phyloP scores from a whole-genome alignment of 1,140 invertebrate genomes.

The Drosophila lini region DNA sequence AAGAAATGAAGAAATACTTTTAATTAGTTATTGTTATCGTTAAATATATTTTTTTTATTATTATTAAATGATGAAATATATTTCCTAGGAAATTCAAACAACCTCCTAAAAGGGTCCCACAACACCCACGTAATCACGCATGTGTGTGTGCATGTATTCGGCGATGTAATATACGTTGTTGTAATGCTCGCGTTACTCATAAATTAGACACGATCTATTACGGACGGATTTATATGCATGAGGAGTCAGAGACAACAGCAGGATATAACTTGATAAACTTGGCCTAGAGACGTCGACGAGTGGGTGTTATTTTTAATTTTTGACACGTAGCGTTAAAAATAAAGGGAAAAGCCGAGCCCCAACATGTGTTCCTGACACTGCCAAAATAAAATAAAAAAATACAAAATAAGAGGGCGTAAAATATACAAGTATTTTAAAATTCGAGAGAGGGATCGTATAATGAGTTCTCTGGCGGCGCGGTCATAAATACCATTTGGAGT shows the following conservation, averaged over 20 bases:
- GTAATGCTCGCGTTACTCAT: conserved; percentile 55
- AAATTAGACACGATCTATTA: conserved; percentile 78
- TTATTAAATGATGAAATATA: not conserved
- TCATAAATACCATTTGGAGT: conserved; percentile 65
- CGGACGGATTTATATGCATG: conserved; percentile 60
- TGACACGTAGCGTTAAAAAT: conserved; percentile 65
- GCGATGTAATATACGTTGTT: conserved; percentile 54
- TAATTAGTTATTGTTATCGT: not conserved
- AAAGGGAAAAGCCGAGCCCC: conserved; percentile 2
- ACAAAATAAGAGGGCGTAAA: conserved; percentile 21
- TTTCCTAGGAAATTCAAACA: not conserved
- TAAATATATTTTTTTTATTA: too few species aligned
- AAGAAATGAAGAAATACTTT: too few species aligned
- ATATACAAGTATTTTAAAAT: conserved; percentile 62
- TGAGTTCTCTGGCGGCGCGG: conserved; percentile 55
- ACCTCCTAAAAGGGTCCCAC: conserved; percentile 2
- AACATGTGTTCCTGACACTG: conserved; percentile 73
- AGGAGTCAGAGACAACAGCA: conserved; percentile 30
- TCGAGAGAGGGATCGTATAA: conserved; percentile 52
- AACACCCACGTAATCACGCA: conserved; percentile 35
- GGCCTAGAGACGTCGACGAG: conserved; percentile 14
- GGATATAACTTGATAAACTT: conserved; percentile 46
- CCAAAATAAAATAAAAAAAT: conserved; percentile 18
- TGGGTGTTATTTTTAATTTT: conserved; percentile 69
- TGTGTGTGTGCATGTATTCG: conserved; percentile 18